Evolutionary conservation across 2,113 vertebrate species (phyloP), one percentile per base, ranked within the genome.

Genomic region (Microcebus ravelobensis): DNA sequence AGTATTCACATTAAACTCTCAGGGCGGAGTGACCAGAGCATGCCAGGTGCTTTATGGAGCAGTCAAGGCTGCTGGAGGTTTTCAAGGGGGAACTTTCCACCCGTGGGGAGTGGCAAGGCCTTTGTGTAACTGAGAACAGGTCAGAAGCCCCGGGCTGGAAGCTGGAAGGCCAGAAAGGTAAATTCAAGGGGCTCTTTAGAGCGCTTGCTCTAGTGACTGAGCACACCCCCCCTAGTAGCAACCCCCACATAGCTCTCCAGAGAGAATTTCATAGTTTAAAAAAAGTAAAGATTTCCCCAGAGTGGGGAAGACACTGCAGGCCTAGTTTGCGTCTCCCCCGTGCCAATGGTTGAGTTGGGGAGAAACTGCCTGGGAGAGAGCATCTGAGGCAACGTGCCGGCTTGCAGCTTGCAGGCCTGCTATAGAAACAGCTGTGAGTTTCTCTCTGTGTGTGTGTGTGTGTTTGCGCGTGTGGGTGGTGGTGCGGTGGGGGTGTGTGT

Each of bases 1-100:
- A 97, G 96, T 70, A 95, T 95, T 98, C 93, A 71, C 96, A 93
- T 85, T 96, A 94, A 98, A 96, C 82, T 95, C 96, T 93, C 96
- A 59, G 55, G 61, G 85, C 36, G 45, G 89, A 95, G 59, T 95
- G 96, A 68, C 63, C 0, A 0, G 73, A 89, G 73, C 83, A 81
- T 0, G 11, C 25, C 12, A 5, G 71, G 77, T 55, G 93, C 34
- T 96, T 96, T 61, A 96, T 65, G 21, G 93, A 42, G 34, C 6
- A 31, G 93, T 52, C 85, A 95, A 23, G 48, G 94, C 52, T 89
- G 50, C 85, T n/a, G 0, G 79, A 52, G 0, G 68, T 73, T 87
- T 95, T 98, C 92, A 48, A 0, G 31, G 92, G 92, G 76, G 84
- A 94, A 90, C 73, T 90, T 91, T 87, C 89, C 57, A 95, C 91